A percentile compares a stretch with the other conserved stretches of the same genome.
Conservation (phyloP, 2,888 invertebrate species). For the Temnothorax rugatulus region DNA sequence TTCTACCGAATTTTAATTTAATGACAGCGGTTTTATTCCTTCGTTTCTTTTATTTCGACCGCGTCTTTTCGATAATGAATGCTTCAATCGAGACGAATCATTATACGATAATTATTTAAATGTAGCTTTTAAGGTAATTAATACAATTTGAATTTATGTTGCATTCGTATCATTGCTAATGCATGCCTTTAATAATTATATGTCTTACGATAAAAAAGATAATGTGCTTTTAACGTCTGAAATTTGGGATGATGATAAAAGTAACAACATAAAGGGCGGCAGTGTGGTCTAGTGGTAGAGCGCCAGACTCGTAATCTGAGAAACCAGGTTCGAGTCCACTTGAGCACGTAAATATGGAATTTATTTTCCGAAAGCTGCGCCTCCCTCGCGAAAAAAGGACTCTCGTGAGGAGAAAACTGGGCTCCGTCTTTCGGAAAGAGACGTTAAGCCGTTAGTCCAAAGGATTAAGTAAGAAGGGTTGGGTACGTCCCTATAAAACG, state of each 20-base stretch:
- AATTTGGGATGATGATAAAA: neutral
- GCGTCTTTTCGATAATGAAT: neutral
- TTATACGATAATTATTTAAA: constrained; percentile 11
- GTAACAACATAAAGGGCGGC: neutral
- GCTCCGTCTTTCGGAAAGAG: too few species aligned
- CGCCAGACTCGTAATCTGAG: too few species aligned
- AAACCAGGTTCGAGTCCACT: too few species aligned
- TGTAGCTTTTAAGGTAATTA: neutral
- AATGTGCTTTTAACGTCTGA: neutral
- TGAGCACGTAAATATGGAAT: too few species aligned
- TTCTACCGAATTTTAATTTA: constrained; percentile 1
- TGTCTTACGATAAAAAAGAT: neutral
- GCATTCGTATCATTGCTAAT: neutral
- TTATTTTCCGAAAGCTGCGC: too few species aligned
- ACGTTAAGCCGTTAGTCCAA: too few species aligned
- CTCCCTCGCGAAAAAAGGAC: too few species aligned
- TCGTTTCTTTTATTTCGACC: neutral
- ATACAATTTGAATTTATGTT: neutral
- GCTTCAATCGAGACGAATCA: constrained; percentile 5
- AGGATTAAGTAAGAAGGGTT: too few species aligned
- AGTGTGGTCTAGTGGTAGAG: too few species aligned
- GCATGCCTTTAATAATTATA: neutral
- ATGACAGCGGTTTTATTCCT: neutral
- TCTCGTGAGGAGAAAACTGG: too few species aligned
- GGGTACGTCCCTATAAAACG: too few species aligned